Conservation (phyloP, 2,113 vertebrate genomes). For the Micronycteris hirsuta region DNA sequence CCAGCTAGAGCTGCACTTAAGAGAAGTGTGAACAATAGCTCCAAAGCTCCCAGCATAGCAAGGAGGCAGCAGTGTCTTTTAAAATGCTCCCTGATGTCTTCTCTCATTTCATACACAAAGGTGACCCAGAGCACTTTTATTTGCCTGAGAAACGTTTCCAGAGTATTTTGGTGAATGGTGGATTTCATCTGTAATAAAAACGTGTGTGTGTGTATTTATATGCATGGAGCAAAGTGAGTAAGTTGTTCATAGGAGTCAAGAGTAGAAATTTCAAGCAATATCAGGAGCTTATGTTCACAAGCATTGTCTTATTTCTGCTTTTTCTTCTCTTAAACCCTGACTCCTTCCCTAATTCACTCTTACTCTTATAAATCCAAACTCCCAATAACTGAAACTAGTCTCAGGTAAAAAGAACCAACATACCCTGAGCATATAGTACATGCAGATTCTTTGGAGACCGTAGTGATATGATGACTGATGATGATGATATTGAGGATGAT, state of each 20-base stretch:
- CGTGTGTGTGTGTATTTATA: not conserved
- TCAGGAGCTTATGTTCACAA: not conserved
- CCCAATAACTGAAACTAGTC: not conserved
- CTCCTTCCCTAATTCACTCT: not conserved
- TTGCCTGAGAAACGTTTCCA: not conserved
- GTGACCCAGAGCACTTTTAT: not conserved
- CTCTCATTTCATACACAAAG: not conserved
- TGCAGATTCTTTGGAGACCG: not conserved
- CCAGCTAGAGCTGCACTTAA: not conserved
- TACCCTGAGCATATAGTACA: not conserved
- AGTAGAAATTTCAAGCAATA: not conserved
- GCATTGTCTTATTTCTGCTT: not conserved
- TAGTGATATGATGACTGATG: not conserved
- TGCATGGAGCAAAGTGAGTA: not conserved
- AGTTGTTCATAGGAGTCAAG: not conserved
- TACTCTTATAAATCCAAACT: not conserved
- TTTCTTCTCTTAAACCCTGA: not conserved
- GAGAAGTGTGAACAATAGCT: not conserved
- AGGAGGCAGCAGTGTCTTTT: not conserved
- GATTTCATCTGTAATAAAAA: not conserved
- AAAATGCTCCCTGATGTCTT: not conserved
- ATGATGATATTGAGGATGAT: accelerated
- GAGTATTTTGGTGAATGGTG: not conserved
- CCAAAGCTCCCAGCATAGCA: not conserved
- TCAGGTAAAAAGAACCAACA: not conserved